Base-by-base conservation (phyloP, 1,140 invertebrate genomes). In the Bombus polaris region DNA sequence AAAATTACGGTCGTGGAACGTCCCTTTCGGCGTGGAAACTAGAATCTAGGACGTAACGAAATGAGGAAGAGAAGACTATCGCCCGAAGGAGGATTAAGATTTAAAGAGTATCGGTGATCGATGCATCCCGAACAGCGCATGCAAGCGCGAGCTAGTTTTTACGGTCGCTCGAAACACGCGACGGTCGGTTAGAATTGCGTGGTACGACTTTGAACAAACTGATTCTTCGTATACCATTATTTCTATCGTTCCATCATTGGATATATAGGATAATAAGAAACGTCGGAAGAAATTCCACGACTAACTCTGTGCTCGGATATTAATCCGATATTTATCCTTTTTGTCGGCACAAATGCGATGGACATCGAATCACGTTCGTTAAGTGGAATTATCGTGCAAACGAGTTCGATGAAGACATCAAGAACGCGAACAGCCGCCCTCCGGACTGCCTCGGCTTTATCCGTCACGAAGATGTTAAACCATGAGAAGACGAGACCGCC, bases 11-110 rank as follows among this genome's bases (percentile, higher is more conserved):
- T 59, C 73, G 78, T 32, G 42, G 57, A 57, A 80, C 80, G 71
- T 89, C 80, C 79, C 83, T 89, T 47, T 83, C 65, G 83, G 76
- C 83, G 70, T 65, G 78, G 72, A 82, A 77, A 47, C 10, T 3
- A 32, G 80, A 75, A 82, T 88, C 62, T 77, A 57, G 47, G 53
- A 79, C 76, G 74, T 59, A 59, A 32, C 28, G 39, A 75, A 77
- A 88, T 59, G 32, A 87, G 77, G 66, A 66, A 71, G 76, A 87
- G 59, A 77, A 44, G 13, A 25, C 72, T 70, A 2, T 37, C 44
- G 74, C 53, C 78, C 37, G 70, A n/a, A 57, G 78, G n/a, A 1
- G 42, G 28, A 35, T 35, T 10, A 68, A 83, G 73, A 83, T 76
- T 76, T 83, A 83, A 77, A 73, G 65, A 32, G 66, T 47, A 81